These are phyloP conservation scores for Aquatica leii DNA, from an alignment of 2,888 invertebrate genomes.

Conservation along the genomic window DNA sequence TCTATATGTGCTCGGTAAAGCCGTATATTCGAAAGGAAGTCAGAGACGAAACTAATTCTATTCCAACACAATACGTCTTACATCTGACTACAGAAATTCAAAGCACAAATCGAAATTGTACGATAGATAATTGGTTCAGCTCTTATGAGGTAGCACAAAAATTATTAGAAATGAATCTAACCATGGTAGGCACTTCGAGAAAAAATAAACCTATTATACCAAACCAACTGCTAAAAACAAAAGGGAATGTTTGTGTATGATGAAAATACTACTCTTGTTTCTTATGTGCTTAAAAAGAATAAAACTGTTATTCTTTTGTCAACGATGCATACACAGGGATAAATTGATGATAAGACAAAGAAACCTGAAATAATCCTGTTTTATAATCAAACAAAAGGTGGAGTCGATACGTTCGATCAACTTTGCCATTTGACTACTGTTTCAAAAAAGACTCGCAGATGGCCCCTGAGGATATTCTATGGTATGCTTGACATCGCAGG, in stretches of 20 bases:
- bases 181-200: slow-evolving; percentile 29
- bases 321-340: slow-evolving; percentile 14
- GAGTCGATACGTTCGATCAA: too few relatives aligned
- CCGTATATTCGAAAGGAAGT: slow-evolving; percentile 18
- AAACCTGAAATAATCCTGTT: slow-evolving; percentile 13
- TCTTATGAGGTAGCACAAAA: slow-evolving; percentile 27
- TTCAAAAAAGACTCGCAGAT: background rate
- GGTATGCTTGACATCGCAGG: background rate
- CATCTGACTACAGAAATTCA: slow-evolving; percentile 17
- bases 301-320: slow-evolving; percentile 28
- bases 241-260: slow-evolving; percentile 39
- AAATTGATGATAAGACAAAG: slow-evolving; percentile 33
- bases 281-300: slow-evolving; percentile 38
- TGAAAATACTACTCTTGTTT: slow-evolving; percentile 38
- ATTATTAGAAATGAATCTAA: slow-evolving; percentile 27
- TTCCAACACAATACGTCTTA: slow-evolving; percentile 29
- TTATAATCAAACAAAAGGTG: too few relatives aligned
- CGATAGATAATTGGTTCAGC: slow-evolving; percentile 36
- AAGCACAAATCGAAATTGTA: slow-evolving; percentile 32
- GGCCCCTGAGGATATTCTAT: background rate
- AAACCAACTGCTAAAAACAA: slow-evolving; percentile 31
- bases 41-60: slow-evolving; percentile 10
- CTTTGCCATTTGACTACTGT: background rate
- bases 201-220: slow-evolving; percentile 44
- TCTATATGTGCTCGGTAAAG: slow-evolving; percentile 12